A percentile compares a stretch with the other conserved stretches of the same genome.
Evolutionary conservation across 2,888 invertebrate genomes (phyloP).

Genomic region (Trypoxylon attenuatum): DNA sequence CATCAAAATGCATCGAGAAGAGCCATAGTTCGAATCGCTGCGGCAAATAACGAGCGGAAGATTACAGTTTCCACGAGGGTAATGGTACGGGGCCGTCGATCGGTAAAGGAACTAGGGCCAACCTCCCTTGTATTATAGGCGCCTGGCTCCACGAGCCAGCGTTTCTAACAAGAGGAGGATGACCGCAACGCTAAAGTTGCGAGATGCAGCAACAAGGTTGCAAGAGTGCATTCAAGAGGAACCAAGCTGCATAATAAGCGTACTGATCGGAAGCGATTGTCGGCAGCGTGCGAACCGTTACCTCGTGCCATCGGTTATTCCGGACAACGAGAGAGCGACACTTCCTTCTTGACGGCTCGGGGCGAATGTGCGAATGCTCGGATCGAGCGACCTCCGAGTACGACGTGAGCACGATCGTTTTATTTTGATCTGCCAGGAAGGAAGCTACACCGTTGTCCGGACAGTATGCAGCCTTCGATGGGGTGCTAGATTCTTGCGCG

Average conservation of each 20-base stretch:
- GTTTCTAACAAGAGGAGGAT: background rate
- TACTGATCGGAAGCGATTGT: conserved; percentile 51
- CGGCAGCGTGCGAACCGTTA: conserved; percentile 50
- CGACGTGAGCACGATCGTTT: conserved; percentile 23
- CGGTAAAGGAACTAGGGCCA: conserved; percentile 44
- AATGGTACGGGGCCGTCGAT: conserved; percentile 56
- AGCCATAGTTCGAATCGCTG: too few species aligned
- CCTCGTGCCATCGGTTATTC: conserved; percentile 61
- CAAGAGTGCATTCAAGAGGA: conserved; percentile 8
- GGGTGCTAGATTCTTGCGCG: too few species aligned
- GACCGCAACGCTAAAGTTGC: conserved; percentile 23
- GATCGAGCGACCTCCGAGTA: conserved; percentile 23
- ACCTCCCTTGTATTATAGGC: conserved; percentile 41
- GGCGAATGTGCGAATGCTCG: background rate
- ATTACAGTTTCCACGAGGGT: conserved; percentile 58
- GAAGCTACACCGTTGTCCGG: background rate
- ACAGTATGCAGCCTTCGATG: background rate
- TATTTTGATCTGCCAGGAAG: background rate
- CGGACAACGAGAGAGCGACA: conserved; percentile 51
- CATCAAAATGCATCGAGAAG: conserved; percentile 12
- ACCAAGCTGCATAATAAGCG: conserved; percentile 47
- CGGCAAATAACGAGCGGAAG: conserved; percentile 62
- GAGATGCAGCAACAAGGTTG: conserved; percentile 32
- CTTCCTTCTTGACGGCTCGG: conserved; percentile 55
- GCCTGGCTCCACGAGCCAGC: conserved; percentile 21